phyloP scores from a whole-genome alignment of 2,113 vertebrate species.

The Salminus brasiliensis region DNA sequence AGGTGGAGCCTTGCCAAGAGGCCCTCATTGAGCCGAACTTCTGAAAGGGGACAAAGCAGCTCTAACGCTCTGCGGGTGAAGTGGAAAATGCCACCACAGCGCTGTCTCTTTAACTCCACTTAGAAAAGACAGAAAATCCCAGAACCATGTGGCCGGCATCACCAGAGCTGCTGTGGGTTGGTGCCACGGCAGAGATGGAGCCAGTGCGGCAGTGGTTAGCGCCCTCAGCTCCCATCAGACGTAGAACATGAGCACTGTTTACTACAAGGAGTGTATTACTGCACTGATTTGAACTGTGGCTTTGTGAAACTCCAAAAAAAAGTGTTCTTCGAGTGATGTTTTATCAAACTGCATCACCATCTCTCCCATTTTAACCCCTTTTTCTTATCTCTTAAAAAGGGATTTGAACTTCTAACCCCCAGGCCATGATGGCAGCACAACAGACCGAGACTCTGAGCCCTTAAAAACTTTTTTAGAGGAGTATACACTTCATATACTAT shows the following conservation, averaged over 20 bases:
- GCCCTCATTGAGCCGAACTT: neutral
- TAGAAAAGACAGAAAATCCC: conserved; percentile 3
- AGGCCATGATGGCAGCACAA: no score
- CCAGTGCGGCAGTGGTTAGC: neutral
- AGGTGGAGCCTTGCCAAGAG: neutral
- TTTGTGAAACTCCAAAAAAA: no score
- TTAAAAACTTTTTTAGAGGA: no score
- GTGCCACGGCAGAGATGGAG: conserved; percentile 12
- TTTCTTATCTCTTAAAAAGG: no score
- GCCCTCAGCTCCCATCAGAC: neutral
- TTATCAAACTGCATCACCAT: no score
- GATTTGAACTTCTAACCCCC: no score
- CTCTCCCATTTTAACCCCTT: no score
- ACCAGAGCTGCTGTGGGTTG: conserved; percentile 27
- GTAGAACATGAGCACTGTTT: neutral
- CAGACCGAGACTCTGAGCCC: no score
- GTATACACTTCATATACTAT: no score
- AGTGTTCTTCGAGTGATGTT: no score
- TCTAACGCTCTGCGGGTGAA: neutral
- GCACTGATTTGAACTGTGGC: neutral
- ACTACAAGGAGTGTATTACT: neutral
- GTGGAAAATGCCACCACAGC: neutral
- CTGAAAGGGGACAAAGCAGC: neutral
- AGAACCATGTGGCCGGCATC: conserved; percentile 24
- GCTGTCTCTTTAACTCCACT: neutral